Evolutionary conservation across 1,140 invertebrate species (phyloP), one percentile per base, ranked within the genome.

Genomic region (Mamestra configurata): DNA sequence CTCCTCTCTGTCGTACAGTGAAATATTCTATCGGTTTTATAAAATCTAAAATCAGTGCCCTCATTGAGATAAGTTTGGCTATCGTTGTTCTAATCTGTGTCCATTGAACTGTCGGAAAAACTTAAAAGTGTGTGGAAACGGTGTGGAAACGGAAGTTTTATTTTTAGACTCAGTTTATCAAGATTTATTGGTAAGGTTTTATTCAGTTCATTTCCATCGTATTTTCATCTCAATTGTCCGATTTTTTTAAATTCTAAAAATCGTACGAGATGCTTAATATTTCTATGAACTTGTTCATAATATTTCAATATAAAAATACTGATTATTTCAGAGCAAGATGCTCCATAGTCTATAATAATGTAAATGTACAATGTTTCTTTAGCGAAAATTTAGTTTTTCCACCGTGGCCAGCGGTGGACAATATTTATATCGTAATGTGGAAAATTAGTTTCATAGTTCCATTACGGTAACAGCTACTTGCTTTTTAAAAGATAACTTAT

Each of bases 111-210:
- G 10, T 43, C 18, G 4, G 18, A 53, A 53, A 53, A 53, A 22
- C 22, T 5, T 10, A 53, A 20, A 53, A 53, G 51, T 53, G 51
- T n/a, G 49, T 53, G 49, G 49, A 53, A 20, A 7, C 51, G 22
- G 18, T 22, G 51, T 53, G 51, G 18, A 53, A 53, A 53, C 20
- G 18, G 18, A 22, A 22, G 20, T 20, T 53, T 10, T 53, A 53
- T 53, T 53, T 53, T 53, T 53, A 10, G 18, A 53, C 51, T 1
- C 13, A 10, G 51, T 22, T 53, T 53, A 53, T 53, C 20, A 8
- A 20, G 51, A 20, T 53, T 53, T 53, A 53, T 53, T 20, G 51
- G 51, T 53, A 53, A 53, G 51, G 10, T 53, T 53, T 20, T 49
- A 49, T 49, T 15, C 13, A 0, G 4, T n/a, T 49, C 15, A 13